phyloP scores from a whole-genome alignment of 2,113 vertebrate genomes.

The Fregata magnificens region DNA sequence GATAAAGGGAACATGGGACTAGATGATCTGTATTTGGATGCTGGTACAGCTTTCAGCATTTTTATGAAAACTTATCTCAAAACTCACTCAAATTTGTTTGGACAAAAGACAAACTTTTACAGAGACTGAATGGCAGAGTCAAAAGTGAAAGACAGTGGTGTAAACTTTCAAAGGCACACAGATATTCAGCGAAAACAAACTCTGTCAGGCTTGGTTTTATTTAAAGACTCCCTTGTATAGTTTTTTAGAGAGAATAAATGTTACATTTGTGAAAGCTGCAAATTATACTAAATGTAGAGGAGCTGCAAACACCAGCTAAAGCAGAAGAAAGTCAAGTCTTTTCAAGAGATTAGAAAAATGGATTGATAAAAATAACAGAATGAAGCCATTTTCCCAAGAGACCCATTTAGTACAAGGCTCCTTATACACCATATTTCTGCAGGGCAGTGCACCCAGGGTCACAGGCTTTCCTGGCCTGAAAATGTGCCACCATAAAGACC shows the following conservation, averaged over 20 bases:
- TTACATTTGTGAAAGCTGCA: background rate
- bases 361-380: background rate
- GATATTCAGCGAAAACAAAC: background rate
- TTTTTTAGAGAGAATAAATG: background rate
- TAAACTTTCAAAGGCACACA: background rate
- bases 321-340: background rate
- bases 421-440: background rate
- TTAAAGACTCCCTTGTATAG: background rate
- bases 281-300: background rate
- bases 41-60: background rate
- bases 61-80: background rate
- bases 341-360: background rate
- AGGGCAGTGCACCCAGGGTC: rapidly evolving
- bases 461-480: background rate
- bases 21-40: background rate
- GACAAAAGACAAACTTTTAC: background rate
- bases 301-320: background rate
- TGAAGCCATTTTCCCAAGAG: background rate
- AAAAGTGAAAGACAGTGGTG: background rate
- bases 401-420: background rate
- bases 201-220: background rate
- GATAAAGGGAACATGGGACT: background rate
- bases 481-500: background rate
- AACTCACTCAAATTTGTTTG: background rate
- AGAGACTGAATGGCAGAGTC: background rate